phyloP scores from a whole-genome alignment of 2,113 vertebrate genomes.

The Alaudala cheleensis region DNA sequence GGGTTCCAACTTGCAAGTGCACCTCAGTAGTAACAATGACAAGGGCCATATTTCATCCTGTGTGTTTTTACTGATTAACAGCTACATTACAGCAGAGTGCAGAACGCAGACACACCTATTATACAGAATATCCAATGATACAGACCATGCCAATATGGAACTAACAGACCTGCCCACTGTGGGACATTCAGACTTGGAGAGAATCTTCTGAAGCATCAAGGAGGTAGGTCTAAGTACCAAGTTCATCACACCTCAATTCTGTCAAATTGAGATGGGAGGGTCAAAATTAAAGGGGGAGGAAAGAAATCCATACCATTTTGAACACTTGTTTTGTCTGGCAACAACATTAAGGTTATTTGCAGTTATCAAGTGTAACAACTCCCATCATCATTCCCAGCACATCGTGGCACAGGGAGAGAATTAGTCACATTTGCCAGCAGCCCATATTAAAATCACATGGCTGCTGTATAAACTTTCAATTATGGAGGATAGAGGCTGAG shows the following conservation, averaged over 20 bases:
- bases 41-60: not conserved
- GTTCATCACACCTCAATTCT: not conserved
- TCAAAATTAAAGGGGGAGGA: not conserved
- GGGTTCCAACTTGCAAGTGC: not conserved
- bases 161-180: not conserved
- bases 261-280: not conserved
- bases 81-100: not conserved
- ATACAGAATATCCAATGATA: not conserved
- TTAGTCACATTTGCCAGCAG: not conserved
- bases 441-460: not conserved
- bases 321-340: not conserved
- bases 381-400: not conserved
- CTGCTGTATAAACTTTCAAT: conserved; percentile 37
- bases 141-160: not conserved
- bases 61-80: not conserved
- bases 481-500: not conserved
- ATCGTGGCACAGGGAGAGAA: not conserved
- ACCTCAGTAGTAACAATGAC: not conserved
- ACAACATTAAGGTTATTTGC: not conserved
- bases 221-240: not conserved
- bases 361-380: not conserved
- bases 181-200: not conserved
- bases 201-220: not conserved
- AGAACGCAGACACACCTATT: not conserved
- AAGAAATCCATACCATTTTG: not conserved